Evolutionary conservation across 2,113 vertebrate species (phyloP).

Genomic region (Amphilophus citrinellus): DNA sequence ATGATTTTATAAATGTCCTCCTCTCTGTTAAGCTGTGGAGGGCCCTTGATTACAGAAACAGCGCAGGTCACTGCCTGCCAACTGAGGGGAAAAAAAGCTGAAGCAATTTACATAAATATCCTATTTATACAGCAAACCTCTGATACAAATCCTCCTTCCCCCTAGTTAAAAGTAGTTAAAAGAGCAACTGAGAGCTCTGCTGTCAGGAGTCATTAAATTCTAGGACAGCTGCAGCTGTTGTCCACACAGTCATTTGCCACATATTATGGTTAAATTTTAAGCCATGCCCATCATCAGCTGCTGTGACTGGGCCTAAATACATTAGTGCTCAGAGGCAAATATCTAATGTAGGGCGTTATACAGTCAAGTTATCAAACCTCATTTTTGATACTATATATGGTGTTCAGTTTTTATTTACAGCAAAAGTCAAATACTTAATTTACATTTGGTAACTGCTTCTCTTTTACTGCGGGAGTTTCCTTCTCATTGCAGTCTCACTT

Average conservation of each 20-base stretch:
- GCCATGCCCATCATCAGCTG: conserved; percentile 49
- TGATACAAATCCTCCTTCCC: conserved; percentile 53
- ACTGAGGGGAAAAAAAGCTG: conserved; percentile 35
- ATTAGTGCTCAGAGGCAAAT: conserved; percentile 44
- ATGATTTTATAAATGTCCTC: conserved; percentile 47
- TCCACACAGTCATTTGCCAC: conserved; percentile 42
- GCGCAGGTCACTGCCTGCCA: conserved; percentile 66
- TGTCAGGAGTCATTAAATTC: conserved; percentile 60
- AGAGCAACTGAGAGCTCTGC: conserved; percentile 52
- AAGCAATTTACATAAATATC: conserved; percentile 74
- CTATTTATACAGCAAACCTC: conserved; percentile 66
- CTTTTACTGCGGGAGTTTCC: no score
- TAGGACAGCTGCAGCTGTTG: conserved; percentile 48
- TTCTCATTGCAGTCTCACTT: not conserved
- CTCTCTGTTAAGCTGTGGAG: conserved; percentile 56
- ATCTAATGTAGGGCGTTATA: not conserved
- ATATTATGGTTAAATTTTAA: conserved; percentile 56
- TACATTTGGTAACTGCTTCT: not conserved
- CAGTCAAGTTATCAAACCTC: not conserved
- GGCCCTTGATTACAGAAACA: conserved; percentile 64
- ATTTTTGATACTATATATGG: not conserved
- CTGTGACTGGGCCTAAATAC: not conserved
- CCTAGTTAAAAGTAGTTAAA: conserved; percentile 60
- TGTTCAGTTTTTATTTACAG: not conserved
- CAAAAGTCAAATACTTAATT: not conserved